A percentile compares a stretch with the other conserved stretches of the same genome.
Conservation (phyloP, 2,888 invertebrate genomes). For the Syritta pipiens region DNA sequence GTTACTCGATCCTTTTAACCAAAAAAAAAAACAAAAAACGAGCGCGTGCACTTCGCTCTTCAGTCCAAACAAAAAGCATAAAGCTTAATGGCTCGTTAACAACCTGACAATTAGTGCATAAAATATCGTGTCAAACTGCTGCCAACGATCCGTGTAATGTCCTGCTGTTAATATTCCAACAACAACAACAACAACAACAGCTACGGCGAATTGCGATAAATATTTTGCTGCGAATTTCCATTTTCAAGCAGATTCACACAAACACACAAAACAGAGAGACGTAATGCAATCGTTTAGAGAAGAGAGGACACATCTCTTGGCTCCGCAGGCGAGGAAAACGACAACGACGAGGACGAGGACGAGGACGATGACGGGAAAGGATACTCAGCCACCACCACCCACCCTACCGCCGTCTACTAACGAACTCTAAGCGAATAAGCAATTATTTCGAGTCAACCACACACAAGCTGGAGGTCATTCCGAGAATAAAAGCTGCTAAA, state of each 20-base stretch:
- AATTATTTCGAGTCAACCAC: slow-evolving; percentile 56
- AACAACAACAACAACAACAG: neutral
- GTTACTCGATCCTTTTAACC: neutral
- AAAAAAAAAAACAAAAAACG: neutral
- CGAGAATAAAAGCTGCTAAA: slow-evolving; percentile 57
- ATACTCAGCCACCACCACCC: neutral
- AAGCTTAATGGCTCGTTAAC: slow-evolving; percentile 55
- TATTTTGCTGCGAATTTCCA: slow-evolving; percentile 19
- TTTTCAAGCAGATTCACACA: neutral
- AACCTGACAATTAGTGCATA: slow-evolving; percentile 59
- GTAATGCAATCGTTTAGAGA: slow-evolving; percentile 38
- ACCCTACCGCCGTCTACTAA: neutral
- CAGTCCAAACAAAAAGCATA: slow-evolving; percentile 6
- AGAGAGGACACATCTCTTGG: slow-evolving; percentile 12
- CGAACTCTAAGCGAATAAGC: slow-evolving; percentile 50
- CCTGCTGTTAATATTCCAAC: slow-evolving; percentile 18
- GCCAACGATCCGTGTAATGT: slow-evolving; percentile 46
- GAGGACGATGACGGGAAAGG: neutral
- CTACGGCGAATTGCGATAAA: slow-evolving; percentile 23
- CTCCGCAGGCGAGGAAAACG: slow-evolving; percentile 7
- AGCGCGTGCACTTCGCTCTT: neutral
- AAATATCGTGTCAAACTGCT: slow-evolving; percentile 47
- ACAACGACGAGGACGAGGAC: neutral
- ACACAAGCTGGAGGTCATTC: slow-evolving; percentile 55
- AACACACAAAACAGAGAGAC: slow-evolving; percentile 4